phyloP scores from a whole-genome alignment of 1,140 invertebrate genomes.

The Anastatus disparis region DNA sequence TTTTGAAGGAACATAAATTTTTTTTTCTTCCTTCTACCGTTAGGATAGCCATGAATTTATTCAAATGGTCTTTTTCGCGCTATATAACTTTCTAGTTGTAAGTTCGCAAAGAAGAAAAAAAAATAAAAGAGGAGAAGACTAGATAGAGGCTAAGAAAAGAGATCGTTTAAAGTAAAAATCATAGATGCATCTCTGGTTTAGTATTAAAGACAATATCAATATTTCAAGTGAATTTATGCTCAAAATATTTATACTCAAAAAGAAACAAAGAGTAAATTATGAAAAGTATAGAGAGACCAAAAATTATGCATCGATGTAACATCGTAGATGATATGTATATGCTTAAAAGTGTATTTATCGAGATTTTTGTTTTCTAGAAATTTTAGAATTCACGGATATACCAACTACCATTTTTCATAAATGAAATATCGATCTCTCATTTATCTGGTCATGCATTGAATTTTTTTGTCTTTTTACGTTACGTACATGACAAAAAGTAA shows the following conservation, averaged over 20 bases:
- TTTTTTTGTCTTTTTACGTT: no score
- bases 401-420: no score
- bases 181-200: neutral
- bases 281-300: neutral
- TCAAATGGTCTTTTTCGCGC: neutral
- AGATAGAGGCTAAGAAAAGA: neutral
- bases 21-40: neutral
- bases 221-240: slow-evolving; percentile 4
- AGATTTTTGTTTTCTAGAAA: neutral
- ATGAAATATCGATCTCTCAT: no score
- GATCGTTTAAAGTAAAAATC: neutral
- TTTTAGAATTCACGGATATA: neutral
- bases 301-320: neutral
- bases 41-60: neutral
- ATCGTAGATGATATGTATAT: no score
- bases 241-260: neutral
- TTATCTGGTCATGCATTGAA: no score
- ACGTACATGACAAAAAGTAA: no score
- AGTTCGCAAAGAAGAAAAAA: neutral
- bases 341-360: neutral
- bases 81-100: neutral
- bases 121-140: neutral
- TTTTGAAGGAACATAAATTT: slow-evolving; percentile 1
- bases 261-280: no score
- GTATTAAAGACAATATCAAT: neutral